Conservation (phyloP, 2,888 invertebrate genomes). For the Odontothrips loti region DNA sequence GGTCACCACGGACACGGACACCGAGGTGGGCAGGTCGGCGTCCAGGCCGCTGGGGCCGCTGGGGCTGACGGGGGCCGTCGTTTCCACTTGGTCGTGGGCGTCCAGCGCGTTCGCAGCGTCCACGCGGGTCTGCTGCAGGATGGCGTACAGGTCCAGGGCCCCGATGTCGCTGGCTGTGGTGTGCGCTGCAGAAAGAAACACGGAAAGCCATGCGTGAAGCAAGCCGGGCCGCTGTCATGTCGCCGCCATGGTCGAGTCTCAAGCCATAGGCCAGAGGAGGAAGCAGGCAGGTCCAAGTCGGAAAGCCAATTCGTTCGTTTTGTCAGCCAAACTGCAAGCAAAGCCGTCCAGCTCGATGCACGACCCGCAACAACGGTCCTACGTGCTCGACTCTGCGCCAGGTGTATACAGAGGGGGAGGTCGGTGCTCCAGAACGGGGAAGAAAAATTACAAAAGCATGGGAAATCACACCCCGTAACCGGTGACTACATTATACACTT, state of each 20-base stretch:
- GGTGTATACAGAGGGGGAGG: too few relatives aligned
- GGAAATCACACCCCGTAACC: too few relatives aligned
- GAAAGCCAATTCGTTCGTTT: too few relatives aligned
- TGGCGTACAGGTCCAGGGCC: conserved; percentile 76
- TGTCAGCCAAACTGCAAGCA: too few relatives aligned
- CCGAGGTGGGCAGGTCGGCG: not conserved
- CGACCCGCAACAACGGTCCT: too few relatives aligned
- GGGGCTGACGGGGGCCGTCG: conserved; percentile 1
- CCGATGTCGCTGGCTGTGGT: conserved; percentile 58
- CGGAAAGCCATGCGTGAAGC: conserved; percentile 13
- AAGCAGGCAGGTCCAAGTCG: too few relatives aligned
- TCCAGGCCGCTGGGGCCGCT: not conserved
- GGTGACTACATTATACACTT: too few relatives aligned
- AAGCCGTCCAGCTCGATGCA: too few relatives aligned
- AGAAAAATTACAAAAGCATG: too few relatives aligned
- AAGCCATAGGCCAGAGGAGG: not conserved
- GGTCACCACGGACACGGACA: conserved; percentile 8
- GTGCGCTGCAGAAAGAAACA: conserved; percentile 15
- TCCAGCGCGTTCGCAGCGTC: conserved; percentile 42
- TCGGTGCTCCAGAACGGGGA: too few relatives aligned
- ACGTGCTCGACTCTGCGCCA: too few relatives aligned
- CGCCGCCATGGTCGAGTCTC: not conserved
- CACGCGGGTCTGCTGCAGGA: conserved; percentile 60
- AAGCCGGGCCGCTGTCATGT: not conserved
- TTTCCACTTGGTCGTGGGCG: not conserved